Evolutionary conservation across 2,888 invertebrate genomes (phyloP).

Genomic region (Lithosia quadra): DNA sequence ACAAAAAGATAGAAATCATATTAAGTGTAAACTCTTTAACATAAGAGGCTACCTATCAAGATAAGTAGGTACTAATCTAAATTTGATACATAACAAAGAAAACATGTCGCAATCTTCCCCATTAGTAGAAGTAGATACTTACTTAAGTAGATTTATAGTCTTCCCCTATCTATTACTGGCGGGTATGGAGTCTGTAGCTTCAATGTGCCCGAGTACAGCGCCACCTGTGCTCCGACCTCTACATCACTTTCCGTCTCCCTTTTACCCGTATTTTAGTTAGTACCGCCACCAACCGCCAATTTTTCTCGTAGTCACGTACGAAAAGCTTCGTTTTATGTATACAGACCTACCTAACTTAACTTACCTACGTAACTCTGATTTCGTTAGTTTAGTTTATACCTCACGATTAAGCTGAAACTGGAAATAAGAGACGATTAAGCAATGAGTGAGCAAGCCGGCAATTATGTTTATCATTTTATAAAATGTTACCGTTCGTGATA

Average conservation of each 20-base stretch:
- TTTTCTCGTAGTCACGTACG: slow-evolving; percentile 18
- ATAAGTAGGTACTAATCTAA: too few species aligned
- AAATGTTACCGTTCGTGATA: too few species aligned
- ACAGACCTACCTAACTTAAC: not conserved
- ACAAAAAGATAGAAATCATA: too few species aligned
- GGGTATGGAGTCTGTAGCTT: slow-evolving; percentile 18
- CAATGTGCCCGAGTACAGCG: slow-evolving; percentile 39
- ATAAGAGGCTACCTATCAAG: not conserved
- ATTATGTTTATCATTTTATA: too few species aligned
- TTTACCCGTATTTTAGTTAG: slow-evolving; percentile 51
- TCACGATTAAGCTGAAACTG: too few species aligned
- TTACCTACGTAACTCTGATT: not conserved
- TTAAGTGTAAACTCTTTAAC: not conserved
- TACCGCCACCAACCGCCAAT: slow-evolving; percentile 34
- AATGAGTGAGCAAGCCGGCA: too few species aligned
- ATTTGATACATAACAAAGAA: not conserved
- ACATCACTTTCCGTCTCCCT: slow-evolving; percentile 51
- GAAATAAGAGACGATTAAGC: too few species aligned
- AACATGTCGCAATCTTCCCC: not conserved
- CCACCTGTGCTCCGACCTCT: slow-evolving; percentile 57
- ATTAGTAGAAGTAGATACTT: not conserved
- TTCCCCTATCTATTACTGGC: slow-evolving; percentile 19
- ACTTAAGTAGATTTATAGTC: slow-evolving; percentile 7
- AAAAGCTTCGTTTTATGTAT: not conserved
- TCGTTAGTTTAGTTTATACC: not conserved